Conservation (phyloP, 2,797 vertebrate genomes). For the Ctenopoma multispine region DNA sequence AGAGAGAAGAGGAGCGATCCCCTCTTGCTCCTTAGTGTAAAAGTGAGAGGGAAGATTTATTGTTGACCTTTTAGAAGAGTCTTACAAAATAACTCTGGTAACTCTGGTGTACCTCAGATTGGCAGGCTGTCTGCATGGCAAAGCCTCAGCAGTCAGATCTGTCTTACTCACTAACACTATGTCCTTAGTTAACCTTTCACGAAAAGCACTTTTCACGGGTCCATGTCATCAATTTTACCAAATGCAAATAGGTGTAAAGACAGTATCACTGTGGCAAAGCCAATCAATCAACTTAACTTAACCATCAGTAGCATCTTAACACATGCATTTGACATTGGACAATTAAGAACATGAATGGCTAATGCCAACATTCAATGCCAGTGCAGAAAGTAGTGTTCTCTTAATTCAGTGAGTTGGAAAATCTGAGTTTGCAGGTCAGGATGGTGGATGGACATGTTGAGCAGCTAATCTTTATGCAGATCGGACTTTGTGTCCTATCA, state of each 20-base stretch:
- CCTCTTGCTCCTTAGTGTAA: slow-evolving; percentile 28
- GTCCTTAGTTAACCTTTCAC: slow-evolving; percentile 60
- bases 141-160: slow-evolving; percentile 24
- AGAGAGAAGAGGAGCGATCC: slow-evolving; percentile 43
- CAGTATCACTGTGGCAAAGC: neutral
- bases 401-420: neutral
- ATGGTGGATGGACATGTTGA: neutral
- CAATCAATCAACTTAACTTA: slow-evolving; percentile 6
- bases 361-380: neutral
- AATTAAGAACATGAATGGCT: neutral
- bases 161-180: slow-evolving; percentile 23
- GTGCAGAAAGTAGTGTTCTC: neutral
- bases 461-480: neutral
- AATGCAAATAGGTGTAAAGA: neutral
- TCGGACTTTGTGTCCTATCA: neutral
- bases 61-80: slow-evolving; percentile 55
- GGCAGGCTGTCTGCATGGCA: slow-evolving; percentile 28
- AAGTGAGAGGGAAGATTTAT: slow-evolving; percentile 58
- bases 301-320: neutral
- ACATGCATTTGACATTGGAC: neutral
- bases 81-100: slow-evolving; percentile 46
- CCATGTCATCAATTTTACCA: neutral
- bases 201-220: slow-evolving; percentile 16
- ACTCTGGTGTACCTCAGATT: slow-evolving; percentile 50
- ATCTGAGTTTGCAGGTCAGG: neutral